phyloP scores from a whole-genome alignment of 2,797 vertebrate species.

The Hyperoplus lanceolatus region DNA sequence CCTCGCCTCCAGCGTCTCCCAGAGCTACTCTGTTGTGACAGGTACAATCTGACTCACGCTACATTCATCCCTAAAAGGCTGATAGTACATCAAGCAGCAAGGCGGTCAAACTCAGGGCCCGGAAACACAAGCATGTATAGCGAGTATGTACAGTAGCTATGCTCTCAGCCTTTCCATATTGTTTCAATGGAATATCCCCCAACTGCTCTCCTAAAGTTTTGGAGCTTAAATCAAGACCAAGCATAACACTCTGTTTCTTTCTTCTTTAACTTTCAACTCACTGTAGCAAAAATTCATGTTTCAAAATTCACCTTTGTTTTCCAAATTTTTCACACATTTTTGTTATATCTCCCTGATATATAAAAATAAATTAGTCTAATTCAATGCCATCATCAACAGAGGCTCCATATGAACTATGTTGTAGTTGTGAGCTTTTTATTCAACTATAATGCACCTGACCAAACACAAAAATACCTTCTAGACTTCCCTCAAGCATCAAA shows the following conservation, averaged over 20 bases:
- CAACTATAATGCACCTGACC: background rate
- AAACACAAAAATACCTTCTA: background rate
- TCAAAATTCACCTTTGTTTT: background rate
- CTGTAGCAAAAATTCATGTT: background rate
- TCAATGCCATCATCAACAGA: background rate
- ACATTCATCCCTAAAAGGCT: conserved; percentile 58
- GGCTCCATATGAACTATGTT: background rate
- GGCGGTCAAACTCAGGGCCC: conserved; percentile 23
- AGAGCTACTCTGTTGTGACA: conserved; percentile 97
- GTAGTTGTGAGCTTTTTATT: background rate
- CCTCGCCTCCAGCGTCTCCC: conserved; percentile 97
- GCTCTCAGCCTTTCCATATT: background rate
- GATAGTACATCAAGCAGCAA: conserved; percentile 50
- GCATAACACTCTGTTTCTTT: background rate
- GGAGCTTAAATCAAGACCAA: background rate
- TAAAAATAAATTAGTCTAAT: background rate
- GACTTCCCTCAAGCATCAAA: background rate
- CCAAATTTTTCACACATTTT: background rate
- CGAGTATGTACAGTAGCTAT: background rate
- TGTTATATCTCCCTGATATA: background rate
- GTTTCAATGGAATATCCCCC: background rate
- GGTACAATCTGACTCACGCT: conserved; percentile 88
- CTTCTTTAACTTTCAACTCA: too few species aligned
- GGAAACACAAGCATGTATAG: conserved; percentile 18
- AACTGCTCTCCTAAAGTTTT: background rate